Evolutionary conservation across 2,888 invertebrate genomes (phyloP).

Genomic region (Caenorhabditis zanzibari): DNA sequence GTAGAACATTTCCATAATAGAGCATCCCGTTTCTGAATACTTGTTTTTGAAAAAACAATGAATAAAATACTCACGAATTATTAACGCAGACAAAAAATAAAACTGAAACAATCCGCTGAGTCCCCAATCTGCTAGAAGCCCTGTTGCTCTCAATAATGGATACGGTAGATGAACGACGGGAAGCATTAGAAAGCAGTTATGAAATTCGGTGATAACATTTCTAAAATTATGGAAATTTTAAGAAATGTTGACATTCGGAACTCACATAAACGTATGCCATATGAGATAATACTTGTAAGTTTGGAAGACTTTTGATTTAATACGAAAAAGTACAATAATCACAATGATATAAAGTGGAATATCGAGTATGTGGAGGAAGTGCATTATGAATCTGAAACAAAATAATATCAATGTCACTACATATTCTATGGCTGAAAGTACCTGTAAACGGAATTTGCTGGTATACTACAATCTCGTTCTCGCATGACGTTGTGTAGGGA

Average conservation of each 20-base stretch:
- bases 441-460: slow-evolving; percentile 18
- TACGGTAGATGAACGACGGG: slow-evolving; percentile 46
- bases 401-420: too few relatives aligned
- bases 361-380: slow-evolving; percentile 13
- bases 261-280: slow-evolving; percentile 41
- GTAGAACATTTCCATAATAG: slow-evolving; percentile 46
- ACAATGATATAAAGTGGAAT: slow-evolving; percentile 29
- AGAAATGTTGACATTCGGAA: not conserved
- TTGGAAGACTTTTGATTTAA: slow-evolving; percentile 20
- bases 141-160: slow-evolving; percentile 36
- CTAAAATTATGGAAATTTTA: not conserved
- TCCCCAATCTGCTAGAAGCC: slow-evolving; percentile 15
- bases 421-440: too few relatives aligned
- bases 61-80: slow-evolving; percentile 21
- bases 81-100: slow-evolving; percentile 27
- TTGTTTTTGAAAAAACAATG: not conserved
- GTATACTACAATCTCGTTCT: not conserved
- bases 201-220: slow-evolving; percentile 30
- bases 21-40: slow-evolving; percentile 38
- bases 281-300: slow-evolving; percentile 42
- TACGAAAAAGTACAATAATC: slow-evolving; percentile 13
- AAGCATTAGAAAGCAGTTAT: slow-evolving; percentile 37
- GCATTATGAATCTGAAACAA: slow-evolving; percentile 31
- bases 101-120: slow-evolving; percentile 45
- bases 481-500: slow-evolving; percentile 1